Percentiles rank a stretch among this genome's conserved stretches.
Conservation (phyloP, 2,113 vertebrate genomes). For the Hystrix cristata region DNA sequence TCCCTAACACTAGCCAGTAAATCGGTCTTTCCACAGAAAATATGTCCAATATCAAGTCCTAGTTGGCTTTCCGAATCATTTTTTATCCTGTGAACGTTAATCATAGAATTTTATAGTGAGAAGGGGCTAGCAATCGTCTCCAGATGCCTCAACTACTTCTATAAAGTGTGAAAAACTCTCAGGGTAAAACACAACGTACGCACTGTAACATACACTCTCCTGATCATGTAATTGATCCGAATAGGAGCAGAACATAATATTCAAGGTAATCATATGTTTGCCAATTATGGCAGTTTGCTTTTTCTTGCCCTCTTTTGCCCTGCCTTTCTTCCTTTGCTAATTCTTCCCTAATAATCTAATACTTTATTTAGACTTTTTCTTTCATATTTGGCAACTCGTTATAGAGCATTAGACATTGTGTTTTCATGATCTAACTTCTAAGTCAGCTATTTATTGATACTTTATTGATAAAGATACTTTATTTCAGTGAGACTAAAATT, state of each 20-base stretch:
- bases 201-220: not conserved
- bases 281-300: not conserved
- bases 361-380: not conserved
- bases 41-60: not conserved
- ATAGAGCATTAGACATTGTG: not conserved
- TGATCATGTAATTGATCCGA: not conserved
- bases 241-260: not conserved
- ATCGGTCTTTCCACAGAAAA: slow-evolving; percentile 18
- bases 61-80: not conserved
- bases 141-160: not conserved
- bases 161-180: not conserved
- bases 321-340: not conserved
- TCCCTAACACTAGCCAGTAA: not conserved
- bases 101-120: not conserved
- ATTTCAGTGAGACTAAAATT: not conserved
- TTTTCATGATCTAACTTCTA: not conserved
- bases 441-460: not conserved
- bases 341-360: not conserved
- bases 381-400: not conserved
- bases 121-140: not conserved
- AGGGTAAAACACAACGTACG: not conserved
- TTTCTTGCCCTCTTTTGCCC: not conserved
- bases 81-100: slow-evolving; percentile 21
- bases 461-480: not conserved
- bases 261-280: not conserved